phyloP scores from a whole-genome alignment of 2,888 invertebrate species.

The Fabriciana adippe region DNA sequence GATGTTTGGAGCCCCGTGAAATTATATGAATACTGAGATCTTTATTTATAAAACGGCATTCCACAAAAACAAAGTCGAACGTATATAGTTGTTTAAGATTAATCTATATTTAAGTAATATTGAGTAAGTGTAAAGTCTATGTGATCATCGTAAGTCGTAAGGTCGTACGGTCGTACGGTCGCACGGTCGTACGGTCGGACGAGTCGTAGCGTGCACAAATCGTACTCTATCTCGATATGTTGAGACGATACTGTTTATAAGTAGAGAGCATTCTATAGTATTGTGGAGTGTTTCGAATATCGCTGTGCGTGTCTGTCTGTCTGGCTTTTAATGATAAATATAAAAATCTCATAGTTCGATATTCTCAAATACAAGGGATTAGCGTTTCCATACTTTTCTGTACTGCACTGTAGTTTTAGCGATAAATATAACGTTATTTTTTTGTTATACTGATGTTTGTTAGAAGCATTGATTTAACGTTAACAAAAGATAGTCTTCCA shows the following conservation, averaged over 20 bases:
- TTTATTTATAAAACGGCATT: constrained; percentile 77
- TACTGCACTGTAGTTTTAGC: constrained; percentile 61
- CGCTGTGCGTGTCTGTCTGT: constrained; percentile 75
- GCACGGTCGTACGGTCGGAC: constrained; percentile 35
- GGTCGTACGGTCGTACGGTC: too few species aligned
- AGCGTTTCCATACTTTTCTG: constrained; percentile 58
- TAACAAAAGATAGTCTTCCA: constrained; percentile 69
- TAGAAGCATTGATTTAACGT: constrained; percentile 38
- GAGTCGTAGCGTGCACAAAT: constrained; percentile 79
- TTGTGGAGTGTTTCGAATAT: constrained; percentile 70
- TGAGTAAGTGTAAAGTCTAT: constrained; percentile 74
- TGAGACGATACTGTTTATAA: constrained; percentile 59
- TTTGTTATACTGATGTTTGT: constrained; percentile 29
- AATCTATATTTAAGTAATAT: constrained; percentile 59
- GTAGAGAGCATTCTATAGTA: constrained; percentile 74
- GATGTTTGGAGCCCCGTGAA: constrained; percentile 65
- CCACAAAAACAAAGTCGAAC: constrained; percentile 73
- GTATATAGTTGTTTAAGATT: constrained; percentile 66
- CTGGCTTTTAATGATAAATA: constrained; percentile 72
- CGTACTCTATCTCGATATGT: constrained; percentile 65
- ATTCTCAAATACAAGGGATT: constrained; percentile 72
- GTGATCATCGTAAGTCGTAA: constrained; percentile 68
- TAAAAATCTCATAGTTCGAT: constrained; percentile 68
- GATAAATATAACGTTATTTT: constrained; percentile 31
- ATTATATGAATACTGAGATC: constrained; percentile 56